Percentiles rank a stretch among this genome's conserved stretches.
These are phyloP conservation scores for Dicrostonyx torquatus DNA, from an alignment of 2,797 vertebrate genomes.

Conservation along the genomic window DNA sequence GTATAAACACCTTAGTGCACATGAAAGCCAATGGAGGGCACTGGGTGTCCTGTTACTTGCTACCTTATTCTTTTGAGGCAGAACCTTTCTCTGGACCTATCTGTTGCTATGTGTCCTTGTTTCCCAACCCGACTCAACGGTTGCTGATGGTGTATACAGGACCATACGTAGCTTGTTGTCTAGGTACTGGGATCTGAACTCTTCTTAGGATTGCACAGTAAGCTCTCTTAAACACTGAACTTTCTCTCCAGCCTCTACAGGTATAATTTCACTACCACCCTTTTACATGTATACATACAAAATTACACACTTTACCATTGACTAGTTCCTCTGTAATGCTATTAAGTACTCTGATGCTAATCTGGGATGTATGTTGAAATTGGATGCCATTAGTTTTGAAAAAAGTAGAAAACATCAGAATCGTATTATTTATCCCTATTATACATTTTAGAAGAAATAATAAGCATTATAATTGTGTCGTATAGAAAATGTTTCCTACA, in stretches of 20 bases:
- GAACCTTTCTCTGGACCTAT: background rate
- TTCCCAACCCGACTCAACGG: background rate
- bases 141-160: background rate
- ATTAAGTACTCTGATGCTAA: background rate
- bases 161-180: background rate
- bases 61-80: background rate
- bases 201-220: background rate
- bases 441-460: background rate
- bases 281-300: background rate
- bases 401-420: background rate
- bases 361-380: conserved; percentile 16
- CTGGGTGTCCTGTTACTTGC: background rate
- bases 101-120: background rate
- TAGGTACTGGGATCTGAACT: background rate
- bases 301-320: background rate
- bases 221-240: background rate
- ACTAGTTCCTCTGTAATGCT: background rate
- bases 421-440: background rate
- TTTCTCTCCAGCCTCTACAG: background rate
- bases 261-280: background rate
- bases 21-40: background rate
- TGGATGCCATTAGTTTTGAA: background rate
- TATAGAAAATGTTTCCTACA: conserved; percentile 4
- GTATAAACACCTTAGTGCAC: background rate
- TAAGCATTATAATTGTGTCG: background rate